phyloP scores from a whole-genome alignment of 2,888 invertebrate species.

The Abscondita cerata region DNA sequence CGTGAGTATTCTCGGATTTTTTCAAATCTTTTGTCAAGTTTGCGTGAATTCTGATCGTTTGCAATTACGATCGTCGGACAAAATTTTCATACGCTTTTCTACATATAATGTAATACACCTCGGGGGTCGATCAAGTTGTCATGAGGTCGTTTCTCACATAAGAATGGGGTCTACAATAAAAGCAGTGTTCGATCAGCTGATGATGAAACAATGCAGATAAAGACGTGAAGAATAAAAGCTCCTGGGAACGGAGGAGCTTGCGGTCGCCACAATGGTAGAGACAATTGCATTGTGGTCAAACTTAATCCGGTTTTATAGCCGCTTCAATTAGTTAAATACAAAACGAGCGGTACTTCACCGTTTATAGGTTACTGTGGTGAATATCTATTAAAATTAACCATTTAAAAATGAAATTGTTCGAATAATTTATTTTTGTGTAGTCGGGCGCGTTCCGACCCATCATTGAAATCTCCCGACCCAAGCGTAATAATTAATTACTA shows the following conservation, averaged over 20 bases:
- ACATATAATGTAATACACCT: not conserved
- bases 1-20: conserved; percentile 46
- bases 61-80: conserved; percentile 32
- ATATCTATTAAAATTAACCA: conserved; percentile 24
- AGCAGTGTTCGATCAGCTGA: conserved; percentile 37
- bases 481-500: not conserved
- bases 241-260: conserved; percentile 40
- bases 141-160: conserved; percentile 29
- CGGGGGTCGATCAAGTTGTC: conserved; percentile 1
- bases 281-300: conserved; percentile 44
- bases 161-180: conserved; percentile 31
- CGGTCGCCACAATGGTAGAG: conserved; percentile 38
- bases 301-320: conserved; percentile 42
- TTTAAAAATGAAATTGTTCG: conserved; percentile 5
- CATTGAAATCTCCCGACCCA: conserved; percentile 16
- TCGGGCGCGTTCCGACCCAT: not conserved
- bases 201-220: conserved; percentile 41
- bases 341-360: conserved; percentile 33
- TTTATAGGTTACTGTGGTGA: conserved; percentile 32
- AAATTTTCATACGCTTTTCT: not conserved
- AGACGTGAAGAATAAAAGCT: conserved; percentile 36
- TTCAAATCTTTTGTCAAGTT: conserved; percentile 40
- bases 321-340: conserved; percentile 37
- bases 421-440: not conserved
- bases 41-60: conserved; percentile 42